Evolutionary conservation across 2,113 vertebrate species (phyloP), one percentile per base, ranked within the genome.

Genomic region (Prinia subflava): DNA sequence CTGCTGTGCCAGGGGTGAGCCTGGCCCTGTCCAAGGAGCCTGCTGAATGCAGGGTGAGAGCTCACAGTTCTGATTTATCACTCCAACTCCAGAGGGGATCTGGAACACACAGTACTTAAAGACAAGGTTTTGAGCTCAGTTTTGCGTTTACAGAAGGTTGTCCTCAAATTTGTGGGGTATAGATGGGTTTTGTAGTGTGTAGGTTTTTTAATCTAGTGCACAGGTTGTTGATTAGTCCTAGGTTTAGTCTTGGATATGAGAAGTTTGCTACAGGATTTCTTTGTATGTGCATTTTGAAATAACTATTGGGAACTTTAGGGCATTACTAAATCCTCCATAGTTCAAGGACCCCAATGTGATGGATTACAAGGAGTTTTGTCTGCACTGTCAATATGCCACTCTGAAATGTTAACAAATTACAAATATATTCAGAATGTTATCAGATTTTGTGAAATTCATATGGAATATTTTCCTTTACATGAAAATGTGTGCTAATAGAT

Each of bases 1-100:
- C 93, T 13, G 94, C 94, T 96, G 96, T 47, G 91, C 0, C 0
- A 93, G 80, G 80, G 86, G 83, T 94, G 95, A 94, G 88, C 52
- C 79, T n/a, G 35, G 33, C 44, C 64, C 59, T 90, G 80, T 46
- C 59, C 53, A 31, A 74, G 60, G 59, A 78, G 50, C 41, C 75
- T 69, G 57, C 44, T 65, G 85, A 44, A 64, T 80, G n/a, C 77
- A 78, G 65, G 39, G 23, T 70, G 44, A 81, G 89, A 53, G 49
- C 83, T 57, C 41, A 21, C 37, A 63, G 77, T 77, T 95, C 88
- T 77, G 25, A 68, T 89, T 92, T 70, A 35, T 77, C 75, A 22
- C 33, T 73, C 37, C 14, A 35, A 21, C 16, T 86, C 60, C 73
- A 62, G 65, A 86, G 67, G n/a, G 89, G 67, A 33, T 86, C 82